Base-by-base conservation (phyloP, 2,888 invertebrate species). In the Andrena trimmerana region DNA sequence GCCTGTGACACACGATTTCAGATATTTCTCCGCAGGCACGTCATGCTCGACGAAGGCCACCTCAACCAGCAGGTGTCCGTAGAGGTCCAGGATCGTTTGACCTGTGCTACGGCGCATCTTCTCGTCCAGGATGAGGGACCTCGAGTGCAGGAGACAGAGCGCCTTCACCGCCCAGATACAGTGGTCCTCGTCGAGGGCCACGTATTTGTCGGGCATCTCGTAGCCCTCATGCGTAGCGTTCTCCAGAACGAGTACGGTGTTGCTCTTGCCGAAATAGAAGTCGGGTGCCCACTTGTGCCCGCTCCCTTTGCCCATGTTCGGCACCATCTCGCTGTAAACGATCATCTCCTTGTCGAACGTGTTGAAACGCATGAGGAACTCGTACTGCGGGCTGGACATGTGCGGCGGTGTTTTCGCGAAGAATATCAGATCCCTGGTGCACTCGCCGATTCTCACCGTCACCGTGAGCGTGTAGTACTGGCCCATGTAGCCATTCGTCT, bases 81-180 rank as follows among this genome's bases (percentile, higher is more conserved):
- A 91, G 1, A 86, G 50, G 24, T 88, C 86, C 20, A n/a, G 7
- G 16, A 90, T 67, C 54, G 76, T 85, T 52, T 75, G 71, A 2
- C 86, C 87, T 48, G 76, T 78, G 13, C 52, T 33, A 0, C 78
- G 85, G 0, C 83, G 85, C 2, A 90, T 81, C 66, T 88, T 87
- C 62, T 92, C 88, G 52, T 93, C 91, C 8, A 90, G 72, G 0
- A 89, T 85, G 65, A 93, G 84, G 0, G 92, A 93, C 31, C 90
- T 84, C 24, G 93, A 90, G 78, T 94, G 93, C 33, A 92, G 88
- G 6, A 81, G 83, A 0, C 91, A 90, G 13, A 94, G 81, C 2
- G 88, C 65, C 42, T 69, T 79, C 20, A 92, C 20, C 67, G 86
- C 57, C 59, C 86, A 52, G 0, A 78, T 42, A 65, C 90, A 89